A percentile compares a stretch with the other conserved stretches of the same genome.
phyloP scores from a whole-genome alignment of 64 coral and sea anemone species.

The Pachyseris speciosa region DNA sequence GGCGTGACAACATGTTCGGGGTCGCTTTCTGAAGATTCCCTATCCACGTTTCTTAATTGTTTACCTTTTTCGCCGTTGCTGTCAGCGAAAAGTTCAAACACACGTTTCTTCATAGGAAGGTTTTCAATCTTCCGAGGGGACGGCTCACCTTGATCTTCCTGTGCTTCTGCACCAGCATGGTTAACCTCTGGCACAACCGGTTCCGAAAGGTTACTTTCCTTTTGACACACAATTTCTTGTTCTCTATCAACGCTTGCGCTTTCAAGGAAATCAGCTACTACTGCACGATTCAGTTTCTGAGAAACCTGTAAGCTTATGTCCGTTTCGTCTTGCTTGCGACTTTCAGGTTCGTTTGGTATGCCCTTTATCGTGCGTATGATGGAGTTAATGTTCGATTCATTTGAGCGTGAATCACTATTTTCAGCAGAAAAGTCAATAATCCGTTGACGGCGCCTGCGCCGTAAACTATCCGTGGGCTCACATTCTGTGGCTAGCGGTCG shows the following conservation, averaged over 20 bases:
- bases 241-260: neutral
- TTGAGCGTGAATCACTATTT: neutral
- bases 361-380: neutral
- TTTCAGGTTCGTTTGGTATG: neutral
- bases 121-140: neutral
- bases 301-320: neutral
- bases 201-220: neutral
- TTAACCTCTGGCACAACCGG: neutral
- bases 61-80: slow-evolving; percentile 6
- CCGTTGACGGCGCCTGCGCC: neutral
- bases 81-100: slow-evolving; percentile 19
- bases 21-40: slow-evolving; percentile 9
- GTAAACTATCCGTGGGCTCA: neutral
- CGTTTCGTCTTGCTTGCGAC: neutral
- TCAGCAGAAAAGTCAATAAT: slow-evolving; percentile 25
- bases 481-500: neutral
- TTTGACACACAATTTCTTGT: neutral
- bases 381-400: neutral
- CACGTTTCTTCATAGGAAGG: slow-evolving; percentile 1
- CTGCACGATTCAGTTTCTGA: neutral
- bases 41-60: neutral
- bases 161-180: neutral
- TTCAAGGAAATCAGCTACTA: neutral
- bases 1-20: neutral
- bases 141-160: neutral